These are phyloP conservation scores for Onthophagus taurus DNA, from an alignment of 1,140 invertebrate genomes.

Conservation along the genomic window DNA sequence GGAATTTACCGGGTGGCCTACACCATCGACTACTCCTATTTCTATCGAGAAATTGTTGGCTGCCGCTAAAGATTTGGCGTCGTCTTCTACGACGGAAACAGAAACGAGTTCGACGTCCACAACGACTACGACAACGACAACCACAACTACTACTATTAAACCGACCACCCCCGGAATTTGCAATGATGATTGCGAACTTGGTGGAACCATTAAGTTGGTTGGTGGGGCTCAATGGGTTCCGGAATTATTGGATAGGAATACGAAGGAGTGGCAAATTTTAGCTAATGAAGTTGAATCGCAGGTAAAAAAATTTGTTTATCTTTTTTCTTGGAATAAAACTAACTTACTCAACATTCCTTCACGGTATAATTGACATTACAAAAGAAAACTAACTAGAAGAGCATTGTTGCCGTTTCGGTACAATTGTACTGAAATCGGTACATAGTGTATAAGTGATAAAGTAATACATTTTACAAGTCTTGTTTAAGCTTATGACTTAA, in stretches of 20 bases:
- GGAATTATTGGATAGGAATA: conserved; percentile 75
- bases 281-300: conserved; percentile 69
- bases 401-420: too few species aligned
- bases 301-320: conserved; percentile 47
- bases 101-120: conserved; percentile 49
- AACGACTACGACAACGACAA: conserved; percentile 66
- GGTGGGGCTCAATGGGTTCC: conserved; percentile 74
- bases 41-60: conserved; percentile 72
- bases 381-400: too few species aligned
- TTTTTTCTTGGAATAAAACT: too few species aligned
- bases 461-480: too few species aligned
- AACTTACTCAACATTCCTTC: too few species aligned
- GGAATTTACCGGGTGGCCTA: conserved; percentile 82
- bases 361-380: too few species aligned
- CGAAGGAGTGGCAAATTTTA: conserved; percentile 72
- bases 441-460: too few species aligned
- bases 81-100: conserved; percentile 38
- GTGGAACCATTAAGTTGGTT: conserved; percentile 73
- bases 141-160: conserved; percentile 58
- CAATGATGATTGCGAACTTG: conserved; percentile 66
- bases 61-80: conserved; percentile 55
- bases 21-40: conserved; percentile 71
- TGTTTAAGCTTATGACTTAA: too few species aligned
- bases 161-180: conserved; percentile 76
- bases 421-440: too few species aligned